Conservation (phyloP, 2,888 invertebrate genomes). For the Drosophila villosipedis region DNA sequence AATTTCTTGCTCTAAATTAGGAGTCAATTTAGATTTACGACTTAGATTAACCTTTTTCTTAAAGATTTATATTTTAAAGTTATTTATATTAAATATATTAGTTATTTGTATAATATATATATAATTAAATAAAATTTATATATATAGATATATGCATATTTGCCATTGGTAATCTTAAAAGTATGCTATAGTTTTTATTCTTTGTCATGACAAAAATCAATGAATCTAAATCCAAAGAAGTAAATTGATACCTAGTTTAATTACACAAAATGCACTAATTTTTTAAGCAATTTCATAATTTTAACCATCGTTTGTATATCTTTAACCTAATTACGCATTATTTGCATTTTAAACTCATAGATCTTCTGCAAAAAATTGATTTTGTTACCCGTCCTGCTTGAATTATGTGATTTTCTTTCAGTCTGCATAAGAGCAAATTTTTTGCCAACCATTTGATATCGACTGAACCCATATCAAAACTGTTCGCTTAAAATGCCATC, state of each 20-base stretch:
- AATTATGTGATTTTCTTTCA: conserved; percentile 18
- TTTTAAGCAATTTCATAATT: not conserved
- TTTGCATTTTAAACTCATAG: conserved; percentile 35
- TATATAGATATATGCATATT: not conserved
- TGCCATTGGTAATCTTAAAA: not conserved
- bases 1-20: not conserved
- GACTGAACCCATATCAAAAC: conserved; percentile 61
- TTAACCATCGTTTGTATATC: not conserved
- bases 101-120: no score
- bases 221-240: not conserved
- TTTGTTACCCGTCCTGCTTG: not conserved
- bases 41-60: not conserved
- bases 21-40: not conserved
- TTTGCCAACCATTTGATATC: conserved; percentile 13
- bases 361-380: conserved; percentile 2
- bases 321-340: conserved; percentile 6
- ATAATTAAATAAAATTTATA: no score
- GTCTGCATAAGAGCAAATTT: conserved; percentile 25
- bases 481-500: conserved; percentile 51
- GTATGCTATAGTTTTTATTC: conserved; percentile 3
- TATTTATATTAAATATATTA: not conserved
- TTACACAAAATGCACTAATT: not conserved
- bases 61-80: not conserved
- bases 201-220: not conserved
- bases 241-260: not conserved